Conservation (phyloP, 1,140 invertebrate genomes). For the Halesus radiatus region DNA sequence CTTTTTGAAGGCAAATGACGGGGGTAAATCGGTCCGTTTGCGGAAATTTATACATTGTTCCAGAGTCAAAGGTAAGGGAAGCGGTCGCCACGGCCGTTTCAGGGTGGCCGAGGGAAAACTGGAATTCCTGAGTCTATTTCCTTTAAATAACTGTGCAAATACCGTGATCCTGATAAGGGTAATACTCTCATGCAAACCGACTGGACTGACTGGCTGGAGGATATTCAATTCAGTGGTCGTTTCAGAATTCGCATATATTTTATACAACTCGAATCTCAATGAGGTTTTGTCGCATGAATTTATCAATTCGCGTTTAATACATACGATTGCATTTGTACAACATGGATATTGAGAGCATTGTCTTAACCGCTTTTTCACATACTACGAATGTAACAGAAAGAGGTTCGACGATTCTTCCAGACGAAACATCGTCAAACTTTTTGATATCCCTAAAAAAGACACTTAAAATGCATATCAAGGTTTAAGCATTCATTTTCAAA, state of each 20-base stretch:
- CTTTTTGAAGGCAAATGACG: conserved; percentile 42
- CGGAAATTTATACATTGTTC: conserved; percentile 58
- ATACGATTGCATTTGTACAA: not conserved
- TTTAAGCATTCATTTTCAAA: no score
- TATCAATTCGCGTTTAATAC: not conserved
- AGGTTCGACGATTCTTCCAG: no score
- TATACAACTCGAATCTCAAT: conserved; percentile 4
- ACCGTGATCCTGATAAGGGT: conserved; percentile 46
- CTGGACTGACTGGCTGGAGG: conserved; percentile 40
- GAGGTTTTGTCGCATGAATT: conserved; percentile 1
- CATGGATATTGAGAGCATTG: no score
- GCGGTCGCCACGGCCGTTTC: conserved; percentile 51
- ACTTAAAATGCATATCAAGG: no score
- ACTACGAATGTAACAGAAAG: no score
- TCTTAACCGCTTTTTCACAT: no score
- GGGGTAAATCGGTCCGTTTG: conserved; percentile 44
- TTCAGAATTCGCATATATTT: conserved; percentile 21
- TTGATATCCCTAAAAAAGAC: no score
- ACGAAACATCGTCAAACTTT: no score
- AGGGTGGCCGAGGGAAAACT: conserved; percentile 45
- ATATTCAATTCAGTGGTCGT: conserved; percentile 44
- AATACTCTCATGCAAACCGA: conserved; percentile 24
- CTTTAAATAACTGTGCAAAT: conserved; percentile 50
- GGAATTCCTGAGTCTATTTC: conserved; percentile 52
- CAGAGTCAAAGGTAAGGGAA: conserved; percentile 54